Evolutionary conservation across 92 coral and sea anemone genomes (phyloP).

Genomic region (Epizoanthus illoricatus): DNA sequence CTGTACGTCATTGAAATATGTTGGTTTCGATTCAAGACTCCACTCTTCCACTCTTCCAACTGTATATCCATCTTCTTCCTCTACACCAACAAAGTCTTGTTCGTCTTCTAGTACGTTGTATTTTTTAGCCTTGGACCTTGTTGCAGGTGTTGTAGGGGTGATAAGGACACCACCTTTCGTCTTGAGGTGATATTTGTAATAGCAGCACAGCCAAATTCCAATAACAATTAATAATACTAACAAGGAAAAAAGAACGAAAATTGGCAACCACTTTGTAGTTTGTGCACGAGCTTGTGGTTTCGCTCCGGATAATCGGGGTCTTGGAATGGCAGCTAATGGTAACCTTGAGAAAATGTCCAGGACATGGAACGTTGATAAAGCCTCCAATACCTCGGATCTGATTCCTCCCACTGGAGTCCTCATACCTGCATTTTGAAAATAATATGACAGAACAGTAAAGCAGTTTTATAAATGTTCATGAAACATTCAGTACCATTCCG

Average conservation of each 20-base stretch:
- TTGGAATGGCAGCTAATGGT: slow-evolving; percentile 23
- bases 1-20: not conserved
- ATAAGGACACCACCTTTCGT: slow-evolving; percentile 9
- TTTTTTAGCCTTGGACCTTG: not conserved
- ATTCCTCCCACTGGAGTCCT: slow-evolving; percentile 25
- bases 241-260: not conserved
- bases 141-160: not conserved
- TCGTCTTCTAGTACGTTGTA: slow-evolving; percentile 5
- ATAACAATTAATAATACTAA: not conserved
- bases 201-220: slow-evolving; percentile 33
- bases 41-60: not conserved
- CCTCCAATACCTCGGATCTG: not conserved
- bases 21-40: not conserved
- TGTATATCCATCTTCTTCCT: not conserved
- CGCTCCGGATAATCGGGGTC: slow-evolving; percentile 15
- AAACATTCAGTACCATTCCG: too few species aligned
- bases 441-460: not conserved
- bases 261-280: not conserved
- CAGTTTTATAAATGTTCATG: too few species aligned
- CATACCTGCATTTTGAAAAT: slow-evolving; percentile 5
- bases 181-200: slow-evolving; percentile 27
- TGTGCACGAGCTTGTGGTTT: not conserved
- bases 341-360: slow-evolving; percentile 31
- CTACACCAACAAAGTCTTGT: not conserved
- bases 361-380: not conserved